These are phyloP conservation scores for Chrysochloris asiatica DNA, from an alignment of 2,113 vertebrate genomes.

Conservation along the genomic window DNA sequence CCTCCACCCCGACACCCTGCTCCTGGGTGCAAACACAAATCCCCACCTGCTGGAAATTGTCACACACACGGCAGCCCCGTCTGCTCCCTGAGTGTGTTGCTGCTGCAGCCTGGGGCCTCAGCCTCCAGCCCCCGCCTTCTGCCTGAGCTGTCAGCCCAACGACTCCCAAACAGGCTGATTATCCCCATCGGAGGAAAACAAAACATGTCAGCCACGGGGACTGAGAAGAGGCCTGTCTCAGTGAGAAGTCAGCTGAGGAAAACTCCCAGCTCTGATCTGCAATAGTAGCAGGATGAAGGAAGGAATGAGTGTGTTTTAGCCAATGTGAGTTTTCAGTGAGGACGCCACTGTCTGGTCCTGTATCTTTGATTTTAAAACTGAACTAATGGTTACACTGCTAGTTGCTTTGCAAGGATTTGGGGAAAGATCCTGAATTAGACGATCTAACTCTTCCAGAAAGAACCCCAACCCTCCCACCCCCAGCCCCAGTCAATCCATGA, in stretches of 20 bases:
- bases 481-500: not conserved
- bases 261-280: conserved; percentile 22
- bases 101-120: conserved; percentile 51
- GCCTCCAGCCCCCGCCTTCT: conserved; percentile 35
- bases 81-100: conserved; percentile 25
- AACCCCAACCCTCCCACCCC: too few relatives aligned
- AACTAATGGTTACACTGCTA: too few relatives aligned
- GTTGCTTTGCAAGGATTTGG: not conserved
- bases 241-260: conserved; percentile 21
- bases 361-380: not conserved
- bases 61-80: not conserved
- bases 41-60: conserved; percentile 58
- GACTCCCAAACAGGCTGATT: conserved; percentile 72
- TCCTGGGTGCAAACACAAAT: not conserved
- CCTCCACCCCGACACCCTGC: too few relatives aligned
- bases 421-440: not conserved
- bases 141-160: conserved; percentile 75
- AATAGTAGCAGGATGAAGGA: not conserved
- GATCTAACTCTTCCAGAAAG: not conserved
- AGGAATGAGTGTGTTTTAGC: not conserved
- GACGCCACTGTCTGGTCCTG: not conserved
- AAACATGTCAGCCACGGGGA: conserved; percentile 65
- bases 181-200: conserved; percentile 75
- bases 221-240: conserved; percentile 66
- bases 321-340: too few relatives aligned